Conservation (phyloP, 2,888 invertebrate genomes). For the Disparrhopalites patrizii region DNA sequence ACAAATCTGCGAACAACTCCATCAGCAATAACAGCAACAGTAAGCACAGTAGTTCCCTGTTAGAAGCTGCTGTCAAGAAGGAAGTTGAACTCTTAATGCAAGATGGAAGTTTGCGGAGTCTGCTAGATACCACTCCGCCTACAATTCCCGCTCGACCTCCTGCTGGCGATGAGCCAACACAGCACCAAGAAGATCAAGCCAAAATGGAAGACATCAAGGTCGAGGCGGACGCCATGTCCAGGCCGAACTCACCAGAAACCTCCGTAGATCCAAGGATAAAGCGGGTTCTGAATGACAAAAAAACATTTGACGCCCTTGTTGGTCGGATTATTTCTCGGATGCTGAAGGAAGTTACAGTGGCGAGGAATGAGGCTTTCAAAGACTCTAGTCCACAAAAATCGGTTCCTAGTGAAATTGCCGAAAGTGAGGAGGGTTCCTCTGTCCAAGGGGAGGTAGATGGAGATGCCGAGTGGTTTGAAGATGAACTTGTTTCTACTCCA, state of each 20-base stretch:
- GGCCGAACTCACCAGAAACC: too few relatives aligned
- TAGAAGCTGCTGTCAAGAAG: slow-evolving; percentile 15
- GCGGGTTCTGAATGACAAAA: slow-evolving; percentile 1
- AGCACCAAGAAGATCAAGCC: too few relatives aligned
- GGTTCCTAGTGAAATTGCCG: neutral
- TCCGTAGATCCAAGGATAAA: neutral
- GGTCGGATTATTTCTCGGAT: slow-evolving; percentile 15
- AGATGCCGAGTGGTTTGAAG: slow-evolving; percentile 34
- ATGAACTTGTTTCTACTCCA: slow-evolving; percentile 24
- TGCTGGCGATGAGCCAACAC: too few relatives aligned
- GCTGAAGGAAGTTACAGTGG: slow-evolving; percentile 11
- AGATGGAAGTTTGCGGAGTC: too few relatives aligned
- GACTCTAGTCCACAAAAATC: neutral
- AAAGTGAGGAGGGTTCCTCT: slow-evolving; percentile 12
- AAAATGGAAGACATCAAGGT: too few relatives aligned
- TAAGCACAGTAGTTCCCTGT: neutral
- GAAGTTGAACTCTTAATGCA: slow-evolving; percentile 10
- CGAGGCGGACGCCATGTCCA: too few relatives aligned
- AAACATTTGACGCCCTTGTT: slow-evolving; percentile 4
- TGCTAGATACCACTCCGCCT: too few relatives aligned
- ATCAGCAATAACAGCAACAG: neutral
- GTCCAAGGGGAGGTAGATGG: slow-evolving; percentile 19
- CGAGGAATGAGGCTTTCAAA: slow-evolving; percentile 13
- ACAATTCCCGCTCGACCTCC: too few relatives aligned
- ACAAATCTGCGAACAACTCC: neutral